Percentiles rank a stretch among this genome's conserved stretches.
Conservation (phyloP, 2,797 vertebrate species). For the Podargus strigoides region DNA sequence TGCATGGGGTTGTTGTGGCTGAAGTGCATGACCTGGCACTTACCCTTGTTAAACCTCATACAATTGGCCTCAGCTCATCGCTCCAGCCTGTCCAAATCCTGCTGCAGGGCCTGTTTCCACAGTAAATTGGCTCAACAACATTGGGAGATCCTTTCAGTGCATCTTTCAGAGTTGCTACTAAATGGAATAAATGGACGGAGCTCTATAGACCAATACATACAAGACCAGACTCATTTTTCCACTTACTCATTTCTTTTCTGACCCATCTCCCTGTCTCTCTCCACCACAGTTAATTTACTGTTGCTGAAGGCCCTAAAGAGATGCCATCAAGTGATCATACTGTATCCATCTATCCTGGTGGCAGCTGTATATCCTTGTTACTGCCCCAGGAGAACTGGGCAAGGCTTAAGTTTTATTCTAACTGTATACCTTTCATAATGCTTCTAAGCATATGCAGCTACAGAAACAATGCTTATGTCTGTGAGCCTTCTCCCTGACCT, state of each 20-base stretch:
- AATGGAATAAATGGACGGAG: background rate
- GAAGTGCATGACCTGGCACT: too few relatives aligned
- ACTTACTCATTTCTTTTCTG: background rate
- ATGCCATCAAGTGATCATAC: background rate
- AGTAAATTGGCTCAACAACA: background rate
- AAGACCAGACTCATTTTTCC: background rate
- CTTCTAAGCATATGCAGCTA: background rate
- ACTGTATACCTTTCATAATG: background rate
- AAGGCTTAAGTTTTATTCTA: background rate
- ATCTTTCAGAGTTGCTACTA: background rate
- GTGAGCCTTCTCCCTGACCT: background rate
- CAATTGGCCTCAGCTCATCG: too few relatives aligned
- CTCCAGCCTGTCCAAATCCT: too few relatives aligned
- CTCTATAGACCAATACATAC: background rate
- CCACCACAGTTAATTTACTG: background rate
- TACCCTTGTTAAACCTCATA: too few relatives aligned
- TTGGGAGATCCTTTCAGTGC: background rate
- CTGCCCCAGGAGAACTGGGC: background rate
- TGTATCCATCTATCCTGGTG: background rate
- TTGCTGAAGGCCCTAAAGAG: rapidly evolving
- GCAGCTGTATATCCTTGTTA: background rate
- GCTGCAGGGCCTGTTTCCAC: too few relatives aligned
- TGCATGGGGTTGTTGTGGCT: too few relatives aligned
- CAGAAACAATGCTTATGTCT: background rate
- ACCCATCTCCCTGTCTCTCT: background rate